Evolutionary conservation across 2,113 vertebrate genomes (phyloP), one percentile per base, ranked within the genome.

Genomic region (Alethe diademata): DNA sequence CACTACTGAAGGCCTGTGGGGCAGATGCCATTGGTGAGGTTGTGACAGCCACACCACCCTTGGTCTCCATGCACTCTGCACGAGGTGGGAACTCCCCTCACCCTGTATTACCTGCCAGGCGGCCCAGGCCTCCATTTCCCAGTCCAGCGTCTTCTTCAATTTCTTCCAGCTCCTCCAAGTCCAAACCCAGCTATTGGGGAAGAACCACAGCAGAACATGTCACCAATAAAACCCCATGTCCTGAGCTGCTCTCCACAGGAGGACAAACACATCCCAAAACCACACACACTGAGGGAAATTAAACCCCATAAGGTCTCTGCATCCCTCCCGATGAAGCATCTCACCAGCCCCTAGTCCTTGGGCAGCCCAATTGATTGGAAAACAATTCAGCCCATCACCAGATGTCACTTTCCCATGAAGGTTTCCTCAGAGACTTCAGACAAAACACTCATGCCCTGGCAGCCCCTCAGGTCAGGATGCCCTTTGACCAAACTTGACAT

Each of bases 111-210:
- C 98, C 98, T 98, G 99, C 99, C 86, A 99, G 97, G 40, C 98
- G 98, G 6, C 99, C 98, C 73, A 99, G 94, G 81, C 99, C 99
- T 76, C 99, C 98, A 0, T 99, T 99, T 60, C 99, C 99, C 43
- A 99, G 97, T 31, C 99, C 99, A 36, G 98, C 98, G 33, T 99
- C 99, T 89, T 99, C 98, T 96, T 99, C 98, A 4, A 99, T 99
- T 78, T 99, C 99, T 84, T 99, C 98, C 82, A 99, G 96, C 66
- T 99, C 99, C 90, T 99, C 99, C 95, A 99, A 93, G 91, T 99
- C 98, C 96, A 99, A 93, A 14, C 98, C 98, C 93, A 99, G 86
- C 98, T 99, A 5, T 88, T 33, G 47, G 92, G 38, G 56, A 91
- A 97, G 16, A 91, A 70, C n/a, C 89, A 85, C 25, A 94, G 35